These are phyloP conservation scores for Abrostola tripartita DNA, from an alignment of 2,888 invertebrate genomes.

Conservation along the genomic window DNA sequence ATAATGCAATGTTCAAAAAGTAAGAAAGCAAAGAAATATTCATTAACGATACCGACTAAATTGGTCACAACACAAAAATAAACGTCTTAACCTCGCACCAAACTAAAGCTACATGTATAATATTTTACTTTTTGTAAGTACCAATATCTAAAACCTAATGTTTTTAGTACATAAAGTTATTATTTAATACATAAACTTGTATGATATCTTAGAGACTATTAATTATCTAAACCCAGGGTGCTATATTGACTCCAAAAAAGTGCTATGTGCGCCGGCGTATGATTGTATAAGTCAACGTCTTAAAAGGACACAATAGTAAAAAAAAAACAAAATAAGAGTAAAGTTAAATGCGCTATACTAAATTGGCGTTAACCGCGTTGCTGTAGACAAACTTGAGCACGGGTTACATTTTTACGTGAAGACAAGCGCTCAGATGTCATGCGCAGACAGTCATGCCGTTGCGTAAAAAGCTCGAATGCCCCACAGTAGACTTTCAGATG, in stretches of 20 bases:
- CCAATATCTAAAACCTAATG: slow-evolving; percentile 58
- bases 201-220: slow-evolving; percentile 57
- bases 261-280: slow-evolving; percentile 24
- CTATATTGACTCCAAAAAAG: slow-evolving; percentile 69
- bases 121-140: slow-evolving; percentile 65
- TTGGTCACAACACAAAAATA: slow-evolving; percentile 2
- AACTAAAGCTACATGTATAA: slow-evolving; percentile 55
- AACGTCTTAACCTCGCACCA: slow-evolving; percentile 31
- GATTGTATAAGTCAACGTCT: slow-evolving; percentile 7
- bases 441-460: background rate
- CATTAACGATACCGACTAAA: background rate
- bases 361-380: background rate
- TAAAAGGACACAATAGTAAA: background rate
- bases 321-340: background rate
- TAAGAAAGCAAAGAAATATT: background rate
- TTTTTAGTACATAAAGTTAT: slow-evolving; percentile 61
- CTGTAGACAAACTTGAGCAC: background rate
- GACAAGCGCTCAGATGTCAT: background rate
- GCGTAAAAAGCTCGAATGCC: background rate
- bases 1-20: background rate
- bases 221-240: slow-evolving; percentile 73
- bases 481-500: background rate
- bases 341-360: background rate
- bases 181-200: slow-evolving; percentile 56
- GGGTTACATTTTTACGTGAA: background rate